phyloP scores from a whole-genome alignment of 2,797 vertebrate species.

The Psittacula derbiana region DNA sequence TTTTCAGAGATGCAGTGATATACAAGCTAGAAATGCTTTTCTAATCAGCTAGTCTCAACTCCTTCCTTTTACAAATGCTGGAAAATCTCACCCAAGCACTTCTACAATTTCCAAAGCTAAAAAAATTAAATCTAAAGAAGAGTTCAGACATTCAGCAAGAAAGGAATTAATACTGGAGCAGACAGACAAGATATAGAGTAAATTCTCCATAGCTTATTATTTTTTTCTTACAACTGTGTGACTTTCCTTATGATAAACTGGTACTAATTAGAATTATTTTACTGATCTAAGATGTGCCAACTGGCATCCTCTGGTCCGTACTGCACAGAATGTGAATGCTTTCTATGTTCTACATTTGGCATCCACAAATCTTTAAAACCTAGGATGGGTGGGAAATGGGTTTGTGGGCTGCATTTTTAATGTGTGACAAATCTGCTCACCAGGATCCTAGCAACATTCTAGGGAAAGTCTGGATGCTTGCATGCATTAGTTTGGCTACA shows the following conservation, averaged over 20 bases:
- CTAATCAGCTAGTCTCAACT: conserved; percentile 13
- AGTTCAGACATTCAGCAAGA: background rate
- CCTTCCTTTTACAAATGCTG: background rate
- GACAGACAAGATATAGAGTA: background rate
- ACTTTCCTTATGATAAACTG: background rate
- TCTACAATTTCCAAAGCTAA: background rate
- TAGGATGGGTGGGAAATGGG: background rate
- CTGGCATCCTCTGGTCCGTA: background rate
- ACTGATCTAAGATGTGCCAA: background rate
- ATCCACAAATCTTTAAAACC: background rate
- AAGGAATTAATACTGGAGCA: background rate
- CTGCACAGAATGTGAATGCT: background rate
- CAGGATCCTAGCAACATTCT: background rate
- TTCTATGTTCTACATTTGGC: background rate
- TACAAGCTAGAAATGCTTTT: background rate
- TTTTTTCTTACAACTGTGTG: background rate
- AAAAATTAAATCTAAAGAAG: background rate
- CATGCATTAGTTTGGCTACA: background rate
- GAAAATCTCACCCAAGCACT: background rate
- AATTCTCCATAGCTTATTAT: background rate
- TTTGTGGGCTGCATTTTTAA: background rate
- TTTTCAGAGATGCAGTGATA: conserved; percentile 25
- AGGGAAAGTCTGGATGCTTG: background rate
- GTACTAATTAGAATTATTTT: background rate
- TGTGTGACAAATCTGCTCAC: background rate